Conservation (phyloP, 2,113 vertebrate species). For the Eonycteris spelaea region DNA sequence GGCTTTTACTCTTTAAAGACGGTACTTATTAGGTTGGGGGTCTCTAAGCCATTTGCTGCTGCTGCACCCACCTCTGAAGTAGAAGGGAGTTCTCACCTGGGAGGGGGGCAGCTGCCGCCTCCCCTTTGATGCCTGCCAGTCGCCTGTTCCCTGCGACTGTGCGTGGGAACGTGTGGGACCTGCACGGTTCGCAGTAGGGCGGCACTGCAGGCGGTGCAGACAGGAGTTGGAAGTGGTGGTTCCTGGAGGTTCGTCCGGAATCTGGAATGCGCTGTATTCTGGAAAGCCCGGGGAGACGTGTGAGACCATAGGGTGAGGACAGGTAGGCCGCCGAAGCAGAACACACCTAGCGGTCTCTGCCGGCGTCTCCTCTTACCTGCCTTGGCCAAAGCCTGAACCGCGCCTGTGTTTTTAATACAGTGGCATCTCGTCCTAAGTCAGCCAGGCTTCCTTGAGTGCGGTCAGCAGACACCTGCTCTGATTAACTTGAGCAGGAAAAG, state of each 20-base stretch:
- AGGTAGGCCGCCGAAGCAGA: not conserved
- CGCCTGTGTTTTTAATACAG: not conserved
- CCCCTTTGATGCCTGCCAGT: fast-evolving
- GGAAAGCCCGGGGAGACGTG: too few species aligned
- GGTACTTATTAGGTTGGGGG: not conserved
- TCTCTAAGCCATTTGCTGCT: not conserved
- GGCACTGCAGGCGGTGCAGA: fast-evolving
- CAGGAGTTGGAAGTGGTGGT: not conserved
- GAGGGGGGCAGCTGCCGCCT: not conserved
- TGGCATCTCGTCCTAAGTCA: not conserved
- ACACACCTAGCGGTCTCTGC: not conserved
- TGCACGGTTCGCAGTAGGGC: too few species aligned
- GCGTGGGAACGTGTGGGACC: not conserved
- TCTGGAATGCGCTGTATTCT: not conserved
- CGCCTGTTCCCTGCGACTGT: not conserved
- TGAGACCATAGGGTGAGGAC: not conserved
- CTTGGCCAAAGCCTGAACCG: not conserved
- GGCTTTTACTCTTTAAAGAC: not conserved
- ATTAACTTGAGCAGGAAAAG: too few species aligned
- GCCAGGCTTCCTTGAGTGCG: not conserved
- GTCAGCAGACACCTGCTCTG: not conserved
- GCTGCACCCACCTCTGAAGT: not conserved
- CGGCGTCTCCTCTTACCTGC: not conserved
- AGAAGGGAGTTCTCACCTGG: too few species aligned
- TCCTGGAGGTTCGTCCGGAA: not conserved